Percentiles rank a stretch among this genome's conserved stretches.
Conservation (phyloP, 2,797 vertebrate genomes). For the Phylloscopus collybita region DNA sequence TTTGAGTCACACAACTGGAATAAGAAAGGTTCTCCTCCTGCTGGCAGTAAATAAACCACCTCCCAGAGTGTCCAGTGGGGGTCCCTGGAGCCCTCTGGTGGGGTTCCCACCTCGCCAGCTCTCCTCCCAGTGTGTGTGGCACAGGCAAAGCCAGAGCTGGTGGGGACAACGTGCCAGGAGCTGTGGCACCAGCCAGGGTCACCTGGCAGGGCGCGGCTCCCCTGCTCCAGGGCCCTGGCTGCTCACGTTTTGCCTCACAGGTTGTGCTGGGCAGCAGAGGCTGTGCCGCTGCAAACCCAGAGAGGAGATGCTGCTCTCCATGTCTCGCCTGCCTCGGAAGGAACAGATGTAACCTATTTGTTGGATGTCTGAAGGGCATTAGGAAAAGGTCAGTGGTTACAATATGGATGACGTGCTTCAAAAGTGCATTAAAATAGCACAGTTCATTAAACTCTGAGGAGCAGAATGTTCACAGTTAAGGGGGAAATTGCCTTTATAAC, state of each 20-base stretch:
- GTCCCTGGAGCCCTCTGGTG: neutral
- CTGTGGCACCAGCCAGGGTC: neutral
- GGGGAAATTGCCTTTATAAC: neutral
- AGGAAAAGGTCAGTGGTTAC: constrained; percentile 41
- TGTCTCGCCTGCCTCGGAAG: neutral
- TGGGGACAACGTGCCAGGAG: fast-evolving
- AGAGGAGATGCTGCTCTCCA: neutral
- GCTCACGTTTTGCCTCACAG: fast-evolving
- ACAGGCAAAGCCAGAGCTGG: neutral
- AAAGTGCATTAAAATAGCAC: neutral
- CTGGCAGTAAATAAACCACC: neutral
- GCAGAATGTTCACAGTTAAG: neutral
- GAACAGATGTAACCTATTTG: constrained; percentile 51
- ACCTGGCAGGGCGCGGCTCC: neutral
- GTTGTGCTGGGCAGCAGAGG: fast-evolving
- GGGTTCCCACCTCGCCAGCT: neutral
- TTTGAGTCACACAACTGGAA: neutral
- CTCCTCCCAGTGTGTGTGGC: neutral
- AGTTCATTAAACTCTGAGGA: neutral
- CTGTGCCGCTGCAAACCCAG: neutral
- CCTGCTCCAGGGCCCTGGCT: fast-evolving
- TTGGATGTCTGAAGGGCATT: constrained; percentile 14
- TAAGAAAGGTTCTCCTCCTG: neutral
- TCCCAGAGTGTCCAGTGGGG: neutral
- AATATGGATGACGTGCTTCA: neutral